Evolutionary conservation across 2,113 vertebrate species (phyloP), one percentile per base, ranked within the genome.

Genomic region (Apodemus sylvaticus): DNA sequence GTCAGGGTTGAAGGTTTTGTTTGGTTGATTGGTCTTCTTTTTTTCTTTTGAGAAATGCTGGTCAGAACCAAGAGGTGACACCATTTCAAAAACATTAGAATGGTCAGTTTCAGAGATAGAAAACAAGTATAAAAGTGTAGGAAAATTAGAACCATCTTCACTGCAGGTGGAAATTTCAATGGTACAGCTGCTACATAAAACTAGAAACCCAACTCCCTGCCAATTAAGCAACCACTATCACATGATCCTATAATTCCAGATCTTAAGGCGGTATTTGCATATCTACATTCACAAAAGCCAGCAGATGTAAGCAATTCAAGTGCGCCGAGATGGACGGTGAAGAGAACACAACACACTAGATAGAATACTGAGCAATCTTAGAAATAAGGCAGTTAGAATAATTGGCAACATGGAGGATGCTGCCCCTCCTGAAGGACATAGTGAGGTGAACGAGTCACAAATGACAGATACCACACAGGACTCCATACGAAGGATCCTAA

Each of bases 21-120:
- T 71, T 73, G 70, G 8, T 73, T 73, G n/a, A 8, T 73, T 71
- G 70, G 0, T 39, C 29, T n/a, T 22, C 22, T 70, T 71, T 39
- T 22, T 39, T 71, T n/a, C 36, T 73, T 73, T 73, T 73, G 13
- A 58, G 64, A 70, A 74, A 42, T 2, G 20, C 7, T 14, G 1
- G 13, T 34, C 7, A 10, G 42, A 58, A 71, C 42, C n/a, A 2
- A 24, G 1, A 7, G 0, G 42, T 42, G 29, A 4, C 2, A 1
- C 7, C 7, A n/a, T 53, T 29, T 24, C 12, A 26, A 6, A 26
- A n/a, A 3, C 42, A 7, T 13, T 17, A 39, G 60, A 7, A 22
- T 4, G 4, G 42, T 55, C 48, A 51, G 13, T 5, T 13, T n/a
- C 70, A n/a, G 45, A n/a, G 66, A 13, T 0, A 29, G 42, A 51